Evolutionary conservation across 1,140 invertebrate genomes (phyloP).

Genomic region (Trissolcus basalis): DNA sequence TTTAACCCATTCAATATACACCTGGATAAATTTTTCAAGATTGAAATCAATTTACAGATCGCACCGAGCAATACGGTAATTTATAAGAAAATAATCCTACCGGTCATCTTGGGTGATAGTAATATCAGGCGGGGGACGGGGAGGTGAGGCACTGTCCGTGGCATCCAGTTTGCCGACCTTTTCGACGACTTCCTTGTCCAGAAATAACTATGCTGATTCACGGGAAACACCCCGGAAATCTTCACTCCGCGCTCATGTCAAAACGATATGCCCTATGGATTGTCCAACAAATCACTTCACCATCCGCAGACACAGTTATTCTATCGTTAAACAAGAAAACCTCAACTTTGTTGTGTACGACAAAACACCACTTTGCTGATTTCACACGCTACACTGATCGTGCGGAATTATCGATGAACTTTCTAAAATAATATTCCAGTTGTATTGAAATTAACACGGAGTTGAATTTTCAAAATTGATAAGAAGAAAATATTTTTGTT

Average conservation of each 20-base stretch:
- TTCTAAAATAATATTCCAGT: conserved; percentile 19
- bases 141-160: conserved; percentile 73
- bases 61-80: too few species aligned
- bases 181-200: conserved; percentile 59
- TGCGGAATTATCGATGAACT: conserved; percentile 19
- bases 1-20: too few species aligned
- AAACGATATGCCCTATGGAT: conserved; percentile 34
- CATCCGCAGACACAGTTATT: conserved; percentile 38
- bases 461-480: too few species aligned
- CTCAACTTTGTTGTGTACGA: conserved; percentile 1
- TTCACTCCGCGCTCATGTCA: conserved; percentile 48
- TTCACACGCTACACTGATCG: conserved; percentile 43
- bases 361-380: conserved; percentile 47
- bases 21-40: neutral
- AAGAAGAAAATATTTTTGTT: too few species aligned
- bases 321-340: conserved; percentile 35
- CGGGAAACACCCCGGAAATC: conserved; percentile 47
- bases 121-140: conserved; percentile 72
- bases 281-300: conserved; percentile 46
- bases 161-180: conserved; percentile 76
- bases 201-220: conserved; percentile 46
- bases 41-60: neutral
- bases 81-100: conserved; percentile 55
- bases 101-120: conserved; percentile 76
- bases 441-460: conserved; percentile 3